Evolutionary conservation across 2,113 vertebrate genomes (phyloP), one percentile per base, ranked within the genome.

Genomic region (Caretta caretta): DNA sequence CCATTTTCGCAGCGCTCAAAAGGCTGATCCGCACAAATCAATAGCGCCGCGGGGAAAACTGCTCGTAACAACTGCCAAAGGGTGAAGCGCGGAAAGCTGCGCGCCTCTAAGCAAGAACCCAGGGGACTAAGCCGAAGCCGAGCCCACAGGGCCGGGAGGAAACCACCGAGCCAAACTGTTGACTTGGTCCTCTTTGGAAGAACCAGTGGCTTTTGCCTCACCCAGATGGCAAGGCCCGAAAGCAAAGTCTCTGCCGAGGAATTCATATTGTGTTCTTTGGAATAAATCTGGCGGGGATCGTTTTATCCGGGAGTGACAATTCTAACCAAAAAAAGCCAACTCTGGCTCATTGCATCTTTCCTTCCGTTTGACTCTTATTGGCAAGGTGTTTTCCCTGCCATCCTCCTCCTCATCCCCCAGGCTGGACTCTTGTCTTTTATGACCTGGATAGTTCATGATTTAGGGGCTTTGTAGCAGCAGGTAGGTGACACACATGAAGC

Each of bases 341-440:
- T 35, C 31, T 8, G 29, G 31, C 31, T 35, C 62, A 4, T 65
- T 17, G 62, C 62, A 65, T 35, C 62, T 65, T 35, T 35, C 31
- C 14, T 65, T 65, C 31, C 6, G 62, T 31, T 35, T 17, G 62
- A 14, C 62, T 65, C 62, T 31, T 35, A 7, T 17, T 8, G 62
- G 29, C 14, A 8, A 62, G 59, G 59, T 7, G 10, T 5, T 27
- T 27, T 12, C 56, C 57, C 56, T 27, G 56, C 56, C 5, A 13
- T 10, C 13, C 12, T 62, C 13, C 59, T 17, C 31, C 14, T 17
- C 14, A 35, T 6, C 6, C 62, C 62, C 31, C 38, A 94, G 96
- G 94, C 96, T 98, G 98, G 98, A 97, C 97, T 98, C 98, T 90
- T 98, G 98, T 98, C 98, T 98, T 97, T 98, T 98, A 98, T 97